Percentiles rank a stretch among this genome's conserved stretches.
Conservation (phyloP, 30 jellyfish, hydroid and myxozoan genomes). For the Hydractinia echinata region DNA sequence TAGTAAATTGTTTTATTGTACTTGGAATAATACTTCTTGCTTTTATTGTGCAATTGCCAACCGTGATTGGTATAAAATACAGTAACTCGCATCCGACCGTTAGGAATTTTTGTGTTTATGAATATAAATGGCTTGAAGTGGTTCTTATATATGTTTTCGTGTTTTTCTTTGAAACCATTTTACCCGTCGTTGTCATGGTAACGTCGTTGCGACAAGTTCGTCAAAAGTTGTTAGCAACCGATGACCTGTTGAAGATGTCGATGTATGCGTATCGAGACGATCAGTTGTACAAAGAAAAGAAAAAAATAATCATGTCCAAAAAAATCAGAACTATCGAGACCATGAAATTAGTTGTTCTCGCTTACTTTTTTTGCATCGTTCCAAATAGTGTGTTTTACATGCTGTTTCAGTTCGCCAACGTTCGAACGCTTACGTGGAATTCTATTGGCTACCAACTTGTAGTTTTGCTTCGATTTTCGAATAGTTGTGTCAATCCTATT, state of each 20-base stretch:
- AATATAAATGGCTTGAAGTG: neutral
- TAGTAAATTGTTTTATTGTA: neutral
- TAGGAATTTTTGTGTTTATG: slow-evolving; percentile 46
- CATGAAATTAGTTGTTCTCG: slow-evolving; percentile 36
- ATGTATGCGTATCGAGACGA: neutral
- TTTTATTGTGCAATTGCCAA: slow-evolving; percentile 47
- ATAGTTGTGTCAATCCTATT: slow-evolving; percentile 66
- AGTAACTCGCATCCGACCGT: slow-evolving; percentile 20
- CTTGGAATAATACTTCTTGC: slow-evolving; percentile 22
- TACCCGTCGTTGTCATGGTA: slow-evolving; percentile 37
- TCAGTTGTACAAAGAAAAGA: neutral
- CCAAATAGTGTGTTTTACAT: slow-evolving; percentile 69
- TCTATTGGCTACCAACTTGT: slow-evolving; percentile 44
- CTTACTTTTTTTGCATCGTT: slow-evolving; percentile 68
- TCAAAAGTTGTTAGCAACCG: neutral
- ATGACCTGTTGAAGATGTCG: neutral
- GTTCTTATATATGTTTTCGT: slow-evolving; percentile 28
- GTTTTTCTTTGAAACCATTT: slow-evolving; percentile 29
- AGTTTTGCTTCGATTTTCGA: slow-evolving; percentile 48
- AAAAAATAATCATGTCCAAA: neutral
- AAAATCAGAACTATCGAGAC: slow-evolving; percentile 39
- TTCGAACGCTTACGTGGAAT: slow-evolving; percentile 49
- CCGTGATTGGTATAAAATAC: slow-evolving; percentile 40
- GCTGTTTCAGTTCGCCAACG: slow-evolving; percentile 30
- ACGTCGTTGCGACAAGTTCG: neutral